Conservation (phyloP, 2,797 vertebrate species). For the Chelmon rostratus region DNA sequence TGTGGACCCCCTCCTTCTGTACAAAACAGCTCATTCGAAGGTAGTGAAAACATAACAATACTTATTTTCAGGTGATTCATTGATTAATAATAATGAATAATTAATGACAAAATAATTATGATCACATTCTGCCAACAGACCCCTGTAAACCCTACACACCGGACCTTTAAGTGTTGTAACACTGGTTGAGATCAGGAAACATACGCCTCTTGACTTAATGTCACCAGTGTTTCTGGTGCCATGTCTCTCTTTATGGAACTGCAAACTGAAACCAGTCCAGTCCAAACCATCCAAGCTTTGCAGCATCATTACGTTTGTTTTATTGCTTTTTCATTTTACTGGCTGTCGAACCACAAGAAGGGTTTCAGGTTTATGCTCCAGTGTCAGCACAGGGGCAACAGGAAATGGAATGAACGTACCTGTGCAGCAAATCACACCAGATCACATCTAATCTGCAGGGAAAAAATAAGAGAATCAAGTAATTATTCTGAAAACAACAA, state of each 20-base stretch:
- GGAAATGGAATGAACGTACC: conserved; percentile 18
- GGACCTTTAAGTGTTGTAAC: conserved; percentile 10
- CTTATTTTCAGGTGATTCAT: too few species aligned
- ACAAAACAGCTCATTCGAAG: too few species aligned
- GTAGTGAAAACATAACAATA: too few species aligned
- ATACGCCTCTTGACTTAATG: not conserved
- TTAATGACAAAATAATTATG: too few species aligned
- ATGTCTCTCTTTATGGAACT: not conserved
- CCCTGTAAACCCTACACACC: too few species aligned
- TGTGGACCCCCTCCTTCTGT: too few species aligned
- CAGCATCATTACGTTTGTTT: conserved; percentile 8
- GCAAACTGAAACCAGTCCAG: conserved; percentile 12
- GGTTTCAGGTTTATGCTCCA: conserved; percentile 13
- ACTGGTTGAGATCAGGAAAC: conserved; percentile 18
- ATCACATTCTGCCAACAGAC: too few species aligned
- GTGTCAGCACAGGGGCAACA: not conserved
- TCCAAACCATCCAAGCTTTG: not conserved
- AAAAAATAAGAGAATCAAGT: not conserved
- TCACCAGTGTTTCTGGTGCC: too few species aligned
- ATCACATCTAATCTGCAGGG: conserved; percentile 22
- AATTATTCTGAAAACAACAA: not conserved
- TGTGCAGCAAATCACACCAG: conserved; percentile 13
- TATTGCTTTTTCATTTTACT: too few species aligned
- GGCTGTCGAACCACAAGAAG: conserved; percentile 15
- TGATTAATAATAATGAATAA: too few species aligned